phyloP scores from a whole-genome alignment of 2,888 invertebrate species.

The Unio delphinus region DNA sequence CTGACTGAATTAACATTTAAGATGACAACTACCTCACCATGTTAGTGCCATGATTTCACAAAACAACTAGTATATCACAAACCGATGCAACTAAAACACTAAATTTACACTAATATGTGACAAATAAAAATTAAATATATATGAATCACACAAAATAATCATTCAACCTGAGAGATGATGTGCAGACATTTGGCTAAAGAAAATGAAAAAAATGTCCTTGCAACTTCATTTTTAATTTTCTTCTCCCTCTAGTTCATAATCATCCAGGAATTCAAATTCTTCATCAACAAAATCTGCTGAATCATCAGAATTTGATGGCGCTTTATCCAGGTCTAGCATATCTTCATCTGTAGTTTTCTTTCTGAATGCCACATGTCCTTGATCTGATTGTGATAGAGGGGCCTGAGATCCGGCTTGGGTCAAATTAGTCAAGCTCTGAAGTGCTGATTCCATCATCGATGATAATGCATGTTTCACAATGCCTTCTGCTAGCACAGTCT shows the following conservation, averaged over 20 bases:
- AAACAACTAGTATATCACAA: no score
- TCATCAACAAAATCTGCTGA: constrained; percentile 54
- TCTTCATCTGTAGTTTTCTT: constrained; percentile 31
- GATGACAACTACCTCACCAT: no score
- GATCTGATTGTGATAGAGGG: constrained; percentile 31
- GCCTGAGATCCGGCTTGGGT: constrained; percentile 30
- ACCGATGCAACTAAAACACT: no score
- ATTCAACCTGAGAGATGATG: no score
- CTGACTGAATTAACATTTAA: no score
- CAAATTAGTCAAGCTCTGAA: constrained; percentile 42
- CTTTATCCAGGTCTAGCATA: constrained; percentile 19
- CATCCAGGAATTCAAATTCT: constrained; percentile 63
- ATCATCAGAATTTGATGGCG: constrained; percentile 12
- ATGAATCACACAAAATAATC: no score
- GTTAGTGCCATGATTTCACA: no score
- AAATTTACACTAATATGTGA: no score
- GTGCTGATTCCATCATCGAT: constrained; percentile 55
- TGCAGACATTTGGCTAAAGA: no score
- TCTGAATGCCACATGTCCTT: constrained; percentile 25
- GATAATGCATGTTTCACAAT: constrained; percentile 51
- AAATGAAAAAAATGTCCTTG: no score
- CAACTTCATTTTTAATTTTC: constrained; percentile 5
- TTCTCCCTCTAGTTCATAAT: constrained; percentile 46
- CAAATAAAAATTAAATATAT: no score
- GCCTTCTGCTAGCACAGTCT: constrained; percentile 28